Conservation (phyloP, 2,888 invertebrate genomes). For the Steinernema scapterisci region DNA sequence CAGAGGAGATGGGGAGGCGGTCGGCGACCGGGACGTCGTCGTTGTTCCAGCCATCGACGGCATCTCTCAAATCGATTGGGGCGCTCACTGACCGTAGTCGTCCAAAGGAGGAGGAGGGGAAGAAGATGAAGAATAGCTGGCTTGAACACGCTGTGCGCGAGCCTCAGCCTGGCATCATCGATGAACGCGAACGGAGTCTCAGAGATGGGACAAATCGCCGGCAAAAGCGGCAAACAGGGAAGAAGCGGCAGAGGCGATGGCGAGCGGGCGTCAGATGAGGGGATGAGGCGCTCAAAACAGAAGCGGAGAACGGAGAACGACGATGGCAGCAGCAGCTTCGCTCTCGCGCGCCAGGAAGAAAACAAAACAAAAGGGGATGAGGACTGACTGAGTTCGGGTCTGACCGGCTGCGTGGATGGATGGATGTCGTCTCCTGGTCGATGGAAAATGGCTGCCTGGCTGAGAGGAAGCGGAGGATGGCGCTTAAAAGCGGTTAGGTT, state of each 20-base stretch:
- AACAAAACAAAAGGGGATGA: slow-evolving; percentile 22
- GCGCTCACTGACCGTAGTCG: neutral
- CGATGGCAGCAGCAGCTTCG: neutral
- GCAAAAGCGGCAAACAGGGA: slow-evolving; percentile 29
- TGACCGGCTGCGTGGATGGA: neutral
- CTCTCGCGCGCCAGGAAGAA: slow-evolving; percentile 10
- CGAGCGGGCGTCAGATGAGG: too few species aligned
- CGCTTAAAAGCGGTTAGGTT: too few species aligned
- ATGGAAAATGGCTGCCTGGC: neutral
- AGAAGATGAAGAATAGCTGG: too few species aligned
- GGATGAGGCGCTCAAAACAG: too few species aligned
- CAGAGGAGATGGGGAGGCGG: neutral
- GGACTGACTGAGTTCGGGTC: neutral
- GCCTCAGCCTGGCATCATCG: too few species aligned
- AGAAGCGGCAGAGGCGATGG: neutral
- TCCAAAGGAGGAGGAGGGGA: too few species aligned
- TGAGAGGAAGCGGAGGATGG: too few species aligned
- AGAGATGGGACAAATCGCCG: slow-evolving; percentile 19
- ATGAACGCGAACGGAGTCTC: too few species aligned
- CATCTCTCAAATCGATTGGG: neutral
- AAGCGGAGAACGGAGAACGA: too few species aligned
- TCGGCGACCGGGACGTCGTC: neutral
- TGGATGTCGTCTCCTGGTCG: neutral
- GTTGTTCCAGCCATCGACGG: neutral
- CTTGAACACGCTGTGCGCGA: too few species aligned